Evolutionary conservation across 2,797 vertebrate species (phyloP).

Genomic region (Podarcis siculus): DNA sequence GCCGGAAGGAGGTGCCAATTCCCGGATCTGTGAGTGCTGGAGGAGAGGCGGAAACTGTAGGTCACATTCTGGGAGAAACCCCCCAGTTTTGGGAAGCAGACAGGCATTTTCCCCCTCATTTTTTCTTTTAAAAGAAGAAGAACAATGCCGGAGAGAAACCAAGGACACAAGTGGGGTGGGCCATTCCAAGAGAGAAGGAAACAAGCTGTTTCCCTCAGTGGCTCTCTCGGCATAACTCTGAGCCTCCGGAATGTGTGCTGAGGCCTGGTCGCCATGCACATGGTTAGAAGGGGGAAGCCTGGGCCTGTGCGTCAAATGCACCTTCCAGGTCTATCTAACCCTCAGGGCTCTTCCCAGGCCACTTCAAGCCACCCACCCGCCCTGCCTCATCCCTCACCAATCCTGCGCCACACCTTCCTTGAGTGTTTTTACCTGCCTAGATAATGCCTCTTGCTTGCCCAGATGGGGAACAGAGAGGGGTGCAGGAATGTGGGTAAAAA

Average conservation of each 20-base stretch:
- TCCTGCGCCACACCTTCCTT: no score
- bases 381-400: no score
- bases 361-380: no score
- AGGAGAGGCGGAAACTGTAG: conserved; percentile 32
- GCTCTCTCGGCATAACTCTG: conserved; percentile 13
- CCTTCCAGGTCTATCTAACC: no score
- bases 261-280: background rate
- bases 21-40: conserved; percentile 50
- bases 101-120: background rate
- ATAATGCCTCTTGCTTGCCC: no score
- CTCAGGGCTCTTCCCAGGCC: no score
- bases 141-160: background rate
- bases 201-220: background rate
- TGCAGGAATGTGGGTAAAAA: no score
- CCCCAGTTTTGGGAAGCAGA: background rate
- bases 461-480: no score
- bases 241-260: background rate
- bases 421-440: no score
- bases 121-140: no score
- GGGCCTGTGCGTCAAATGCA: no score
- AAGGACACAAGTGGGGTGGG: background rate
- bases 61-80: background rate
- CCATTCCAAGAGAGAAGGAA: conserved; percentile 43
- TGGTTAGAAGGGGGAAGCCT: background rate
- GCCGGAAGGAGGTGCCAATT: conserved; percentile 67